Evolutionary conservation across 2,888 invertebrate genomes (phyloP), one percentile per base, ranked within the genome.

Genomic region (Scotopteryx bipunctaria): DNA sequence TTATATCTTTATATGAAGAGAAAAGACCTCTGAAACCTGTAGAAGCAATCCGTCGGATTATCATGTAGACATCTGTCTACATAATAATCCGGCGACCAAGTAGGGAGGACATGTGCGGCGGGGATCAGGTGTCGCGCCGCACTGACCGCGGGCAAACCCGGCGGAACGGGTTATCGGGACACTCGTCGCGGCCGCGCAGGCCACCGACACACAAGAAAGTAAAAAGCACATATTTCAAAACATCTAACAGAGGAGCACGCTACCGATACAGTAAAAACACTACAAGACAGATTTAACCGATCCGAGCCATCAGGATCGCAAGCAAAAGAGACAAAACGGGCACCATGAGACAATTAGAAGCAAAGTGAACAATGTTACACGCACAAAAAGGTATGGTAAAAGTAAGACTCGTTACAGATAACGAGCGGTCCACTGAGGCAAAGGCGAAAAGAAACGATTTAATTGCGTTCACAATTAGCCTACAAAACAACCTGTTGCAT

Each of bases 61-160:
- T 62, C 49, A 70, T 76, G n/a, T 73, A 74, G 75, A 77, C 80
- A 83, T 81, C 77, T 81, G 82, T 76, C 78, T 63, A 66, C 71
- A 72, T 67, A 74, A 72, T 66, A 75, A 50, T 50, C 27, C 15
- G 63, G 63, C 61, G 59, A 63, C 60, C 43, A 64, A 64, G 64
- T 63, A 67, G 62, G 69, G 59, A 66, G 69, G 78, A 73, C 85
- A 83, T 84, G 79, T 83, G 85, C 73, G 75, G 66, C 64, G 63
- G 64, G 78, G 84, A 86, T 89, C 89, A 88, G 88, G 86, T 89
- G 88, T 88, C 88, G 76, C 72, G 81, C 82, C 85, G 81, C 76
- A 77, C 78, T 83, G 85, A 81, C 87, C 85, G 86, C 77, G 81
- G 81, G 61, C 82, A 80, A 81, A 77, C 78, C 76, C 68, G 67